These are phyloP conservation scores for Hemaris fuciformis DNA, from an alignment of 2,888 invertebrate genomes.

Conservation along the genomic window DNA sequence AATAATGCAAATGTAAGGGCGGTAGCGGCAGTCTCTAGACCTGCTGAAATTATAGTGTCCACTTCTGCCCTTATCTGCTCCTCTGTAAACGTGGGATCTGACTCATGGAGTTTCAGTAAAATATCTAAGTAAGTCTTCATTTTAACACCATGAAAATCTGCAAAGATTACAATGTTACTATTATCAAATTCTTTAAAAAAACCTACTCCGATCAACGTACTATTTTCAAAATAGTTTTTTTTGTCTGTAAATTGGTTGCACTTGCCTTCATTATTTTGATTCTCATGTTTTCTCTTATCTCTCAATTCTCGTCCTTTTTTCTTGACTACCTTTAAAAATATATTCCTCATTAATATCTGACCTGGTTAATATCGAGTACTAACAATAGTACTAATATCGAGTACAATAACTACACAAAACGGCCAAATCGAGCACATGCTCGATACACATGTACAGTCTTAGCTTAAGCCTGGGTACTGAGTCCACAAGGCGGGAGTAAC, in stretches of 20 bases:
- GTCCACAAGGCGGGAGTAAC: too few species aligned
- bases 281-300: constrained; percentile 24
- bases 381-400: too few species aligned
- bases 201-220: too few species aligned
- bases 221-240: background rate
- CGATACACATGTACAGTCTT: too few species aligned
- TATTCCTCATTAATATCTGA: too few species aligned
- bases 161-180: too few species aligned
- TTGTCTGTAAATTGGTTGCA: background rate
- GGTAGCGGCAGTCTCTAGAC: constrained; percentile 74
- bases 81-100: constrained; percentile 64
- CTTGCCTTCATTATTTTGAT: constrained; percentile 3
- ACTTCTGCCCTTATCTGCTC: constrained; percentile 79
- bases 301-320: constrained; percentile 38
- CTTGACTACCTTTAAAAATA: constrained; percentile 44
- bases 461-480: too few species aligned
- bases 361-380: too few species aligned
- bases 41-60: constrained; percentile 81
- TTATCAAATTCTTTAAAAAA: too few species aligned
- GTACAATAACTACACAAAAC: too few species aligned
- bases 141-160: constrained; percentile 31
- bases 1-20: constrained; percentile 57
- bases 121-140: constrained; percentile 78
- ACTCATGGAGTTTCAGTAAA: constrained; percentile 68
- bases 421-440: too few species aligned